Conservation (phyloP, 2,113 vertebrate genomes). For the Lucifuga dentata region DNA sequence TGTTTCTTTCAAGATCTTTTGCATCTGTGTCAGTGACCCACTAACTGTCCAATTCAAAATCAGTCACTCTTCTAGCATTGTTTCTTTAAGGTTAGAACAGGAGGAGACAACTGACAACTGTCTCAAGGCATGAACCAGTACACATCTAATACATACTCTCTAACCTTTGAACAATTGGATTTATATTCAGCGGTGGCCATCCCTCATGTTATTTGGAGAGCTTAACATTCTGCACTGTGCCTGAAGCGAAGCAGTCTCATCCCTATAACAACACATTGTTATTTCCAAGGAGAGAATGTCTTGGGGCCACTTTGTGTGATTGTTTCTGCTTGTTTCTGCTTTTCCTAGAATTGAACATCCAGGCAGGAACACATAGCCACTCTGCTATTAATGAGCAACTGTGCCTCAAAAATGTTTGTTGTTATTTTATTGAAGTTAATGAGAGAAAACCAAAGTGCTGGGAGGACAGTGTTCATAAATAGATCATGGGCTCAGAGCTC, state of each 20-base stretch:
- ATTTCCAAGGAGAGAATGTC: not conserved
- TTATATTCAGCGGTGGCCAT: slow-evolving; percentile 35
- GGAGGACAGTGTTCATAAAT: too few relatives aligned
- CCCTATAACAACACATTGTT: not conserved
- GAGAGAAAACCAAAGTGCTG: slow-evolving; percentile 8
- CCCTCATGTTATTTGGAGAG: slow-evolving; percentile 21
- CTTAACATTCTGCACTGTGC: not conserved
- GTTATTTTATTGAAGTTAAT: not conserved
- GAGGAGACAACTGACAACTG: slow-evolving; percentile 2
- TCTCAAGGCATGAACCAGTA: slow-evolving; percentile 16
- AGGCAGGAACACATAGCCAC: not conserved
- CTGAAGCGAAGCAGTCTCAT: not conserved
- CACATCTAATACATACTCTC: not conserved
- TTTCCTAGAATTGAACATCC: not conserved
- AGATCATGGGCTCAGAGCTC: not conserved
- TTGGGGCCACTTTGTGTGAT: not conserved
- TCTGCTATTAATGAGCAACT: slow-evolving; percentile 2
- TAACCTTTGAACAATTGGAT: slow-evolving; percentile 30
- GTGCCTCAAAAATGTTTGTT: not conserved
- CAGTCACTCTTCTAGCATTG: not conserved
- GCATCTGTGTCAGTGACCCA: slow-evolving; percentile 33
- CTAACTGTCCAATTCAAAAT: slow-evolving; percentile 16
- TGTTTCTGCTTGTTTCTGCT: slow-evolving; percentile 7
- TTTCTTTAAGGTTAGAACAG: too few relatives aligned
- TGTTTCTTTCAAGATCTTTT: slow-evolving; percentile 19